Base-by-base conservation (phyloP, 1,140 invertebrate genomes). In the Chironomus striatipennis region DNA sequence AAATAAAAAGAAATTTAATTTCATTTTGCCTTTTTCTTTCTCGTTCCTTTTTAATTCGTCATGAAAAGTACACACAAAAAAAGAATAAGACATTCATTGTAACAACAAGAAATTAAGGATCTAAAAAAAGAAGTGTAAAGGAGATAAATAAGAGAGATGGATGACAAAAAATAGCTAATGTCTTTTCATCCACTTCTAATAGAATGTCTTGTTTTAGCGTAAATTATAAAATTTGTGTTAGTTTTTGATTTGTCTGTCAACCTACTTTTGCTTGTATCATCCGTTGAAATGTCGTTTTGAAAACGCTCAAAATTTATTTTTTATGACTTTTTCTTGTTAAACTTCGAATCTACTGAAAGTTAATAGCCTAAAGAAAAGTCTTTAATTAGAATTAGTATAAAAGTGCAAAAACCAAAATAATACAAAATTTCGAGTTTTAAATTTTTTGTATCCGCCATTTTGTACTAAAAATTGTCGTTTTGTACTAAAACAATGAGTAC, bases 31-130 rank as follows among this genome's bases (percentile, higher is more conserved):
- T 12, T 57, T 57, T 15, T 47, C 2, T 9, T 47, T 15, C 47
- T 57, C 47, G 12, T 57, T 57, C n/a, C n/a, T n/a, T 57, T 34
- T 34, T 34, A 34, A 34, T 34, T 34, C 24, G 24, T 34, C 24
- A 34, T 2, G 24, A 34, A 34, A 34, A 34, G 24, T 34, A 34
- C 24, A 34, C 24, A 34, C 1, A 5, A 34, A 34, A 34, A 57
- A 57, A 57, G 15, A 57, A 57, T 12, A 47, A n/a, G n/a, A n/a
- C n/a, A 8, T 57, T 57, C n/a, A 57, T 57, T 57, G 47, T 57
- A 57, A 57, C 47, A 57, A 57, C 47, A 57, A 57, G 15, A 47
- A 47, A 57, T n/a, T 57, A 57, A 57, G 12, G 47, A 57, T 43
- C 6, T 7, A 12, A 10, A 15, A 57, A 57, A 57, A n/a, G 47